Conservation (phyloP, 1,140 invertebrate species). For the Alviniconcha marisindica region DNA sequence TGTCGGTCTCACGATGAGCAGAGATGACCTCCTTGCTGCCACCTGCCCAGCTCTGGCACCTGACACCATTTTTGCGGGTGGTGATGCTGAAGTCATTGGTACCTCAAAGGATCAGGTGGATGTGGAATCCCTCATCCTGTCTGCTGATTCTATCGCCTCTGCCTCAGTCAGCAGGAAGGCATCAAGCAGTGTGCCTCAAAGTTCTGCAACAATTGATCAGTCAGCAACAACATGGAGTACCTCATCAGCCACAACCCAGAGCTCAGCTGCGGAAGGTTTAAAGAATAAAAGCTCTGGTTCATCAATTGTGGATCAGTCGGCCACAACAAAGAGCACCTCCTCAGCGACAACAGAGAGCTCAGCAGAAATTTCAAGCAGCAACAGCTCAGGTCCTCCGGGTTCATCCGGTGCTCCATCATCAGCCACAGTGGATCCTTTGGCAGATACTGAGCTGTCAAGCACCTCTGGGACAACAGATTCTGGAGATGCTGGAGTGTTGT, state of each 20-base stretch:
- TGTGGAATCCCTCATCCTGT: constrained; percentile 12
- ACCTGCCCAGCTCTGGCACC: background rate
- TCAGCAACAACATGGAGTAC: background rate
- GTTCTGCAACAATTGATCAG: background rate
- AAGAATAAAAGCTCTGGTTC: background rate
- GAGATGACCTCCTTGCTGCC: constrained; percentile 6
- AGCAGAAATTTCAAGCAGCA: background rate
- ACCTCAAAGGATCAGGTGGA: background rate
- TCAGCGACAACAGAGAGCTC: background rate
- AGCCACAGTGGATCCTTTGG: constrained; percentile 1
- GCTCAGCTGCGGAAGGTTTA: background rate
- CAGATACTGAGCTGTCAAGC: constrained; percentile 13
- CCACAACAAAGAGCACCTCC: constrained; percentile 4
- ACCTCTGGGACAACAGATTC: background rate
- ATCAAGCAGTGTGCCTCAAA: background rate
- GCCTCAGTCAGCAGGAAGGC: background rate
- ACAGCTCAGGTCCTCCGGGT: background rate
- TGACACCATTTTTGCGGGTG: background rate
- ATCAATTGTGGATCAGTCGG: constrained; percentile 1
- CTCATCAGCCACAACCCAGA: background rate
- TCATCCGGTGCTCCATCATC: background rate
- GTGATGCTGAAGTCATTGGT: background rate
- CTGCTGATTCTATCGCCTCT: constrained; percentile 19
- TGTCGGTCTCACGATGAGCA: constrained; percentile 28
- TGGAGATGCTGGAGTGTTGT: background rate